Conservation (phyloP, 2,888 invertebrate species). For the Erannis defoliaria region DNA sequence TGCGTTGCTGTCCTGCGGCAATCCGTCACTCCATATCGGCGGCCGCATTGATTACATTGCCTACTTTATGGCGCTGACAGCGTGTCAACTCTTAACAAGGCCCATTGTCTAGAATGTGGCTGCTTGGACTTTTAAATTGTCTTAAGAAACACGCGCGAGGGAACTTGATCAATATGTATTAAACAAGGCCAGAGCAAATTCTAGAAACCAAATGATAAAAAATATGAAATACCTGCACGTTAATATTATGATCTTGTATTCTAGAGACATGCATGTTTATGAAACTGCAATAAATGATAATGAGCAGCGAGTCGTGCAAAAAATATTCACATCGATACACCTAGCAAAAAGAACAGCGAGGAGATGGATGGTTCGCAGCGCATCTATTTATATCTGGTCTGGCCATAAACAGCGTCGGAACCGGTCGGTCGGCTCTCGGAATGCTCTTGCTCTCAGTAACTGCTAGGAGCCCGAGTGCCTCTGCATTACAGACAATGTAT, state of each 20-base stretch:
- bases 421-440: constrained; percentile 79
- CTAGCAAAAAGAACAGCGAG: constrained; percentile 68
- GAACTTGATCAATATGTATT: constrained; percentile 60
- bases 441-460: constrained; percentile 79
- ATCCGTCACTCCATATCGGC: constrained; percentile 66
- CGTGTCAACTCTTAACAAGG: constrained; percentile 64
- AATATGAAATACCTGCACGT: constrained; percentile 44
- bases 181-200: constrained; percentile 29
- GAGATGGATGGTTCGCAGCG: constrained; percentile 79
- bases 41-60: constrained; percentile 65
- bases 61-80: constrained; percentile 66
- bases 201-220: constrained; percentile 19
- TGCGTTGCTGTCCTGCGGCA: constrained; percentile 55
- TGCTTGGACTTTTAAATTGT: constrained; percentile 57
- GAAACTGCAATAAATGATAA: constrained; percentile 24
- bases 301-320: constrained; percentile 36
- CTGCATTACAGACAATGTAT: constrained; percentile 69
- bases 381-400: constrained; percentile 84
- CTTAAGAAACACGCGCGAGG: constrained; percentile 55
- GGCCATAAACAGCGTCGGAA: constrained; percentile 80
- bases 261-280: constrained; percentile 24
- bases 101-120: constrained; percentile 64
- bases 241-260: constrained; percentile 35
- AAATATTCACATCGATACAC: constrained; percentile 45
- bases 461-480: constrained; percentile 50